phyloP scores from a whole-genome alignment of 2,113 vertebrate species.

The Cairina moschata region DNA sequence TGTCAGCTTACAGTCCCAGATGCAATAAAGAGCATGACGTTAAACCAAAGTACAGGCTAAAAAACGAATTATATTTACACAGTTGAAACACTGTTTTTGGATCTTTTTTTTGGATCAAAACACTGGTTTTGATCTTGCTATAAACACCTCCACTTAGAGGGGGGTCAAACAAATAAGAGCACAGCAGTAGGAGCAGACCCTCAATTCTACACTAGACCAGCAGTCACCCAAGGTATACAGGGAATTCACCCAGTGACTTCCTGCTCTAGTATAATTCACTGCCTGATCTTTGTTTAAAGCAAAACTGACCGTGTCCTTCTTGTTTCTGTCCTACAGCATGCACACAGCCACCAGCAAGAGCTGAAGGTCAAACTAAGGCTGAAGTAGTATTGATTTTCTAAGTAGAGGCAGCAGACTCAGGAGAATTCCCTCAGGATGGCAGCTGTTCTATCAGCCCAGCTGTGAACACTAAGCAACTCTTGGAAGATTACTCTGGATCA shows the following conservation, averaged over 20 bases:
- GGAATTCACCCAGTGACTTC: accelerated
- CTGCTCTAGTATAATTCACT: background rate
- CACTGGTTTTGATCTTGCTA: background rate
- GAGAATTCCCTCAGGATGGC: background rate
- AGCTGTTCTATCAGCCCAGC: background rate
- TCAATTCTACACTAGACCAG: too few species aligned
- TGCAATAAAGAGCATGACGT: background rate
- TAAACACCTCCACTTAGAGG: background rate
- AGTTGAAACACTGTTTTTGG: background rate
- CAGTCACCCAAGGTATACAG: too few species aligned
- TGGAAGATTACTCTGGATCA: background rate
- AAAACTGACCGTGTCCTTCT: background rate
- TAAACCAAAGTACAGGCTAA: background rate
- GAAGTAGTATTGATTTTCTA: background rate
- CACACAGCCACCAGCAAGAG: background rate
- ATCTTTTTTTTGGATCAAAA: too few species aligned
- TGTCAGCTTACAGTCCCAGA: background rate
- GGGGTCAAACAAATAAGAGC: background rate
- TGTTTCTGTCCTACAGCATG: background rate
- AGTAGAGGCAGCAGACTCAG: background rate
- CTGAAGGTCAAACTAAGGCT: background rate
- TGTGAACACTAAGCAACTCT: background rate
- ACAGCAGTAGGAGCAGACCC: background rate
- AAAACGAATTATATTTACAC: background rate
- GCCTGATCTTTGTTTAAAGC: background rate